A percentile compares a stretch with the other conserved stretches of the same genome.
phyloP scores from a whole-genome alignment of 2,888 invertebrate genomes.

The Erebia ligea region DNA sequence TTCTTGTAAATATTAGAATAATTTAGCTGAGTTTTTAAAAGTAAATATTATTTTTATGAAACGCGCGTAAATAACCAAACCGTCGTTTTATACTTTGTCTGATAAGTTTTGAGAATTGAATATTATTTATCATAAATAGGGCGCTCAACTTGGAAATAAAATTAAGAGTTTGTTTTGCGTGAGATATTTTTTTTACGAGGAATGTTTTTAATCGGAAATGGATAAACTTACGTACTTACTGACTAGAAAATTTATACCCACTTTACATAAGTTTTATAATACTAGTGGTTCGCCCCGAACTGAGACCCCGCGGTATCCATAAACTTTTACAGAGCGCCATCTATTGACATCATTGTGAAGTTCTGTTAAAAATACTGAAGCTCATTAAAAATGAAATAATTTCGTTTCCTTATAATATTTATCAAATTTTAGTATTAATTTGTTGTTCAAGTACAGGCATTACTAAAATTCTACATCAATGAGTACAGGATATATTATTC shows the following conservation, averaged over 20 bases:
- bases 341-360: too few species aligned
- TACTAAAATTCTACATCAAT: too few species aligned
- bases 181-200: background rate
- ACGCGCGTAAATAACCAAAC: background rate
- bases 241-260: too few species aligned
- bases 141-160: background rate
- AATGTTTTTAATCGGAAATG: background rate
- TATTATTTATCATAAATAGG: background rate
- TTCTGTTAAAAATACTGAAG: too few species aligned
- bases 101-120: background rate
- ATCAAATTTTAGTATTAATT: too few species aligned
- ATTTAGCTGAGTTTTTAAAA: constrained; percentile 1
- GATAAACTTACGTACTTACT: background rate
- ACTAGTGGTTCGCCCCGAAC: too few species aligned
- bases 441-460: too few species aligned
- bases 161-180: background rate
- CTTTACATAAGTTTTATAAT: background rate
- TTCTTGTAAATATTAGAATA: background rate
- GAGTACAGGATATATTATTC: too few species aligned
- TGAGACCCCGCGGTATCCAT: too few species aligned
- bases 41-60: constrained; percentile 7
- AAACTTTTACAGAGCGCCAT: too few species aligned
- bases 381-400: too few species aligned
- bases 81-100: background rate
- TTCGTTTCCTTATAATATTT: too few species aligned